Conservation (phyloP, 2,797 vertebrate genomes). For the Uromys caudimaculatus region DNA sequence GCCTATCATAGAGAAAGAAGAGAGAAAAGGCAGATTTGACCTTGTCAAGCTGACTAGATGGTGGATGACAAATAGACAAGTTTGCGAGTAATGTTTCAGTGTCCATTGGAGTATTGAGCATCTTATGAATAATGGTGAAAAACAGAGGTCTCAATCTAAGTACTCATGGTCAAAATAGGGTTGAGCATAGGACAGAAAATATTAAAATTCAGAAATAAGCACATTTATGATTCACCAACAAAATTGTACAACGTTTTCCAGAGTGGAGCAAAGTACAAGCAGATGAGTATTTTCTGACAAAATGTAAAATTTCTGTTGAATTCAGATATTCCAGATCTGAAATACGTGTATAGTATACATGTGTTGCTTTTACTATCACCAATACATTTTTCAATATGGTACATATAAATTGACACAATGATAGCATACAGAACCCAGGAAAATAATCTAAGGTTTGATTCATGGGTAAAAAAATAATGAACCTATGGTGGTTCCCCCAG, state of each 20-base stretch:
- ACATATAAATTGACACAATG: background rate
- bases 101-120: background rate
- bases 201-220: background rate
- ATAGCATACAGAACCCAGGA: background rate
- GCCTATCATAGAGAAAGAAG: background rate
- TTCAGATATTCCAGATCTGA: background rate
- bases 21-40: background rate
- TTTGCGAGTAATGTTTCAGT: background rate
- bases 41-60: background rate
- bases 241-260: background rate
- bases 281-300: background rate
- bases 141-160: background rate
- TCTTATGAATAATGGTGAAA: background rate
- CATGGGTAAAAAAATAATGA: background rate
- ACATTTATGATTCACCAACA: background rate
- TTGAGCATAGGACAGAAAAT: background rate
- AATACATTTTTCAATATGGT: conserved; percentile 12
- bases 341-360: background rate
- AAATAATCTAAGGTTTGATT: background rate
- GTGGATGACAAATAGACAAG: background rate
- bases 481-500: background rate
- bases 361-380: background rate
- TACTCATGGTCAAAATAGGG: background rate
- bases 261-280: background rate
- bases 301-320: background rate